phyloP scores from a whole-genome alignment of 1,140 invertebrate genomes.

The Drosophila tani region DNA sequence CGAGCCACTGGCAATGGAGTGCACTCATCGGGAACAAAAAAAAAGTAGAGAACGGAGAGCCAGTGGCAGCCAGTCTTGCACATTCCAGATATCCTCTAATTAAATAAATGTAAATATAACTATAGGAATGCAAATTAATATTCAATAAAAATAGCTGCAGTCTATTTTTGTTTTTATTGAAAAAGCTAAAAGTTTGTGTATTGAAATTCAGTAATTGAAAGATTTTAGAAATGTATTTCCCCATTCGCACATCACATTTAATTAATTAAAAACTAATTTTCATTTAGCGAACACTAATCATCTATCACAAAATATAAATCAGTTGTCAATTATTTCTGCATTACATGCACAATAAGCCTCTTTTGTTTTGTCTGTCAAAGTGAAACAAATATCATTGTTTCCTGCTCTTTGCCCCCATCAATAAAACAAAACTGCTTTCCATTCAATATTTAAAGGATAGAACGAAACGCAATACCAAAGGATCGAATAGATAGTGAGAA shows the following conservation, averaged over 20 bases:
- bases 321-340: slow-evolving; percentile 1
- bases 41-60: background rate
- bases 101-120: background rate
- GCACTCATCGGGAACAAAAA: slow-evolving; percentile 44
- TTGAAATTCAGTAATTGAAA: background rate
- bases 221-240: background rate
- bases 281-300: slow-evolving; percentile 5
- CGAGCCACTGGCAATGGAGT: slow-evolving; percentile 52
- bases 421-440: background rate
- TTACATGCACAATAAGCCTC: background rate
- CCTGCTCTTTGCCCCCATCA: background rate
- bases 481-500: background rate
- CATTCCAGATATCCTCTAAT: slow-evolving; percentile 32
- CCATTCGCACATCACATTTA: background rate
- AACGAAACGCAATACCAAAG: background rate
- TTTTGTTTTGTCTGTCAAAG: background rate
- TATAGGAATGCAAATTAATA: background rate
- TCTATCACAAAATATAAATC: slow-evolving; percentile 9
- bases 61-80: background rate
- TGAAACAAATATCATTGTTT: background rate
- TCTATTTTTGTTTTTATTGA: background rate
- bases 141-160: background rate
- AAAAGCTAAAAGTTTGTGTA: too few relatives aligned
- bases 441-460: slow-evolving; percentile 22
- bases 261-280: slow-evolving; percentile 2